Conservation (phyloP, 2,797 vertebrate genomes). For the Clarias laeviceps region DNA sequence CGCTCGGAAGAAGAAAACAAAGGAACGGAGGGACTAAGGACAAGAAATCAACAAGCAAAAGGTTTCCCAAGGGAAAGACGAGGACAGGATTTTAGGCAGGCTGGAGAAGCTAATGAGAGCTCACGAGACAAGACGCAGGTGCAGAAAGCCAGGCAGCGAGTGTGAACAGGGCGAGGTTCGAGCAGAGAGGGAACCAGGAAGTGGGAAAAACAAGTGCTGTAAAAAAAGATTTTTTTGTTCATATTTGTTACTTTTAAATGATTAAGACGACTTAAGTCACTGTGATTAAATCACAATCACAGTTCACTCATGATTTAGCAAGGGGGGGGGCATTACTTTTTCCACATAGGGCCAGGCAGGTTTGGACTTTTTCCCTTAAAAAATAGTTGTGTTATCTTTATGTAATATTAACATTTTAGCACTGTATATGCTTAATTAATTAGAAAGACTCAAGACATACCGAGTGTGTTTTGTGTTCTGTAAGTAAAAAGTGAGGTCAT, state of each 20-base stretch:
- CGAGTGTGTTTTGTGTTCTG: not conserved
- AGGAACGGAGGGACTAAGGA: not conserved
- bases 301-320: too few species aligned
- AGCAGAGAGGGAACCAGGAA: not conserved
- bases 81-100: slow-evolving; percentile 19
- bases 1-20: slow-evolving; percentile 7
- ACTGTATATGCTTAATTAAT: not conserved
- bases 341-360: too few species aligned
- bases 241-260: too few species aligned
- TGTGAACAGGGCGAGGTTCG: not conserved
- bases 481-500: not conserved
- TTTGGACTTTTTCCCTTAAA: too few species aligned
- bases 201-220: not conserved
- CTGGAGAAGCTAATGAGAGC: slow-evolving; percentile 23
- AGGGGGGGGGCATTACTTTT: too few species aligned
- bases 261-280: too few species aligned
- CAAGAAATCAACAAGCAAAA: slow-evolving; percentile 19
- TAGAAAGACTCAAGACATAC: not conserved
- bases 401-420: too few species aligned
- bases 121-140: slow-evolving; percentile 26
- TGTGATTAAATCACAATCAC: too few species aligned
- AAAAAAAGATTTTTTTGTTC: too few species aligned
- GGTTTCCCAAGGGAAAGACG: slow-evolving; percentile 10
- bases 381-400: too few species aligned
- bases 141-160: slow-evolving; percentile 1